These are phyloP conservation scores for Scophthalmus maximus DNA, from an alignment of 2,113 vertebrate species.

Conservation along the genomic window DNA sequence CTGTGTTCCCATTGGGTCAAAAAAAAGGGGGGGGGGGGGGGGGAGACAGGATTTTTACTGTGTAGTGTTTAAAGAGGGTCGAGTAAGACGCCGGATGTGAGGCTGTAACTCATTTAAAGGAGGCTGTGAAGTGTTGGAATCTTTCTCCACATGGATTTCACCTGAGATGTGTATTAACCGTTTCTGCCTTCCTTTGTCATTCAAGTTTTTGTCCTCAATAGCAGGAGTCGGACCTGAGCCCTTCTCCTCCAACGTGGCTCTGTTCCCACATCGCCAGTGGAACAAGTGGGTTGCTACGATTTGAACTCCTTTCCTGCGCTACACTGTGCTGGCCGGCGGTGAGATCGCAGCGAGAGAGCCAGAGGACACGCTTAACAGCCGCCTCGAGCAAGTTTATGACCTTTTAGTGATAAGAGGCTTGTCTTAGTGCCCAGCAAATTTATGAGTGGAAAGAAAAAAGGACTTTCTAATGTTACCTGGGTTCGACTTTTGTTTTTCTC, in stretches of 20 bases:
- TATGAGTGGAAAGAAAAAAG: conserved; percentile 62
- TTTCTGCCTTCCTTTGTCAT: conserved; percentile 29
- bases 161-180: background rate
- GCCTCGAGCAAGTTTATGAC: conserved; percentile 79
- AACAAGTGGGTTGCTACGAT: conserved; percentile 33
- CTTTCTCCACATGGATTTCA: conserved; percentile 58
- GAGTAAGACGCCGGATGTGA: conserved; percentile 25
- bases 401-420: conserved; percentile 81
- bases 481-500: conserved; percentile 41
- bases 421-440: conserved; percentile 73
- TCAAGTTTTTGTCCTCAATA: conserved; percentile 49
- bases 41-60: conserved; percentile 58
- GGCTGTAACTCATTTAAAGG: conserved; percentile 61
- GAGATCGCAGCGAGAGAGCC: conserved; percentile 42
- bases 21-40: conserved; percentile 27
- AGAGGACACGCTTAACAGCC: conserved; percentile 77
- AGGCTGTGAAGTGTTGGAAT: conserved; percentile 52
- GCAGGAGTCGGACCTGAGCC: background rate
- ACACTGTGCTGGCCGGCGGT: conserved; percentile 49
- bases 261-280: conserved; percentile 29
- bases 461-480: conserved; percentile 66
- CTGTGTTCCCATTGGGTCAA: conserved; percentile 65
- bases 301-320: conserved; percentile 38
- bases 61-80: conserved; percentile 53
- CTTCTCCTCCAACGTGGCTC: background rate